Conservation (phyloP, 2,113 vertebrate genomes). For the Raja brachyura region DNA sequence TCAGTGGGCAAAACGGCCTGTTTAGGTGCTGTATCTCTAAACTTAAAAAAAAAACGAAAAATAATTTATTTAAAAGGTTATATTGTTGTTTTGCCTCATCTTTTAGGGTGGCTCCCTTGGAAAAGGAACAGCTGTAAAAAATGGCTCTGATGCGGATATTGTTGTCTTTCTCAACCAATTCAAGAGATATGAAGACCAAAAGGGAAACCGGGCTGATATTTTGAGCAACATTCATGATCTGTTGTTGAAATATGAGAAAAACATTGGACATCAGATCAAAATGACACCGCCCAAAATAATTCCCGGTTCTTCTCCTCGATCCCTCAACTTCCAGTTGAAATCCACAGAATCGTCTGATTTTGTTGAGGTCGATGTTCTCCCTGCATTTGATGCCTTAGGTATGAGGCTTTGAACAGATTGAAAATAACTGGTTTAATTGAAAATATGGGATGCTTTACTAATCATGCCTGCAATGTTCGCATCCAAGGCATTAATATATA, state of each 20-base stretch:
- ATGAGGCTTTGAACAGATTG: neutral
- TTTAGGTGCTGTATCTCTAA: no score
- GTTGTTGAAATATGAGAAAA: conserved; percentile 39
- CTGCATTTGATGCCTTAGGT: conserved; percentile 47
- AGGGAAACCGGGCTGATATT: neutral
- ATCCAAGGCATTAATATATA: no score
- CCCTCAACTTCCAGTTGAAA: conserved; percentile 42
- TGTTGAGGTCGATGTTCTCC: conserved; percentile 47
- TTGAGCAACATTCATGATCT: conserved; percentile 38
- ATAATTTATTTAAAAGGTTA: neutral
- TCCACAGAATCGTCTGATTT: conserved; percentile 28
- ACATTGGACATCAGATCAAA: conserved; percentile 26
- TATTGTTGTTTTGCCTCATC: neutral
- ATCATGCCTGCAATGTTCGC: no score
- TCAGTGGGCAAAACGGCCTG: no score
- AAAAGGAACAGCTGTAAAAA: conserved; percentile 45
- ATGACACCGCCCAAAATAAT: conserved; percentile 37
- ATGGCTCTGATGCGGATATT: conserved; percentile 40
- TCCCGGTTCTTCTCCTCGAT: conserved; percentile 38
- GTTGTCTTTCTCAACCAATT: conserved; percentile 46
- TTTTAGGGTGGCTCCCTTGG: conserved; percentile 46
- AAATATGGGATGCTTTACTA: neutral
- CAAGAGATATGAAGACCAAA: conserved; percentile 39
- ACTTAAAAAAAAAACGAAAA: no score
- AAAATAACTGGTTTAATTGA: neutral